Base-by-base conservation (phyloP, 2,888 invertebrate genomes). In the Drosophila melanosoma region DNA sequence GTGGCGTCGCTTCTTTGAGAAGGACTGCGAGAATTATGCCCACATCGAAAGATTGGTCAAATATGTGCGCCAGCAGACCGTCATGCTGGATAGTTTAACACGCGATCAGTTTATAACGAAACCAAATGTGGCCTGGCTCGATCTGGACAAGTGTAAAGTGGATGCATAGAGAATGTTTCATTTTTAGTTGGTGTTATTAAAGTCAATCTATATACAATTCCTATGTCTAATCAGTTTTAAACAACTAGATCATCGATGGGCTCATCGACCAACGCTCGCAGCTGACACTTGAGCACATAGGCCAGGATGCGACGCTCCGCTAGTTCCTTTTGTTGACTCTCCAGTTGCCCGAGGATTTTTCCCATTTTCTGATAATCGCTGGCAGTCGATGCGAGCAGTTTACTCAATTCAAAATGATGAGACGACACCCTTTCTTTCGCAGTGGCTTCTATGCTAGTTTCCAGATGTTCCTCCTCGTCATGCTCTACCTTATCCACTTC, bases 1-100 rank as follows among this genome's bases (percentile, higher is more conserved):
- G 17, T 98, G 98, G 98, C 95, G 97, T 79, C 94, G 97, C 76
- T 95, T 98, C 91, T 97, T 97, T 85, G 95, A 95, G 79, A 94
- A 94, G 82, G 93, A 95, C 48, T 94, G 95, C 84, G 94, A 95
- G n/a, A 94, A 96, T 85, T 95, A 95, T 17, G 94, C 94, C 77
- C 91, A 95, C 69, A 87, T 98, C 69, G 97, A 97, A 87, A 94
- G 93, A 61, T 92, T 98, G 83, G 95, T 98, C 0, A 94, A 94
- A 89, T 97, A 97, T 90, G 94, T 98, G 59, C 94, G 98, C 70
- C 95, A 95, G 93, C 97, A 97, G 94, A 96, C 97, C 54, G 90
- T 93, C 60, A 92, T 94, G 83, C 87, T 96, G 76, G 96, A 96
- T 86, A 93, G 93, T 82, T 91, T 96, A 57, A 92, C 94, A 3